These are phyloP conservation scores for Pristionchus maxplancki DNA, from an alignment of 2,888 invertebrate species.

Conservation along the genomic window DNA sequence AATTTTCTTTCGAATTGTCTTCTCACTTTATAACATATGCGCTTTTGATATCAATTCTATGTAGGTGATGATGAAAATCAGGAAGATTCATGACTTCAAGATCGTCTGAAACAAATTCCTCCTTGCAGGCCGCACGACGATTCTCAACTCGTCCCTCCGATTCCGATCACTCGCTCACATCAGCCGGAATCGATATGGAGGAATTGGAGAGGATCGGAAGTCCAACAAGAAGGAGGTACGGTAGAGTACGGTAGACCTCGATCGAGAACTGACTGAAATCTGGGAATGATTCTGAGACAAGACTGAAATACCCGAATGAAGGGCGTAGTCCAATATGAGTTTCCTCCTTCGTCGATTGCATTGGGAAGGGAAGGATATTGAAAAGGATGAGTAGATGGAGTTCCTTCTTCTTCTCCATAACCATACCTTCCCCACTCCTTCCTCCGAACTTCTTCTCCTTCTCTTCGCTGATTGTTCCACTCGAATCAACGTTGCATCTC, in stretches of 20 bases:
- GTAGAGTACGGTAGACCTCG: not conserved
- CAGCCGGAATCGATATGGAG: constrained; percentile 44
- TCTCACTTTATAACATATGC: too few species aligned
- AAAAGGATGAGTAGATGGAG: constrained; percentile 38
- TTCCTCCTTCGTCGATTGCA: constrained; percentile 22
- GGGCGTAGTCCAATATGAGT: constrained; percentile 15
- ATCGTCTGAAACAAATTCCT: too few species aligned
- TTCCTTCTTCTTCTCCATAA: not conserved
- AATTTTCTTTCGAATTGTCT: too few species aligned
- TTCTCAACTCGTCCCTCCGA: constrained; percentile 43
- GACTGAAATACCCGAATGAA: not conserved
- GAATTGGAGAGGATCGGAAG: constrained; percentile 44
- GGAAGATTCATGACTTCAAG: too few species aligned
- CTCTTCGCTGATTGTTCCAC: not conserved
- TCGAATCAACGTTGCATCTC: constrained; percentile 48
- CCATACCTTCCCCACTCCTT: not conserved
- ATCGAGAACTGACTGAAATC: not conserved
- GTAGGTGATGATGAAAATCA: too few species aligned
- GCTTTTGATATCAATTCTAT: too few species aligned
- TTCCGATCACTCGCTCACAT: constrained; percentile 40
- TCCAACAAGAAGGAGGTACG: constrained; percentile 45
- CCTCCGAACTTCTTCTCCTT: not conserved
- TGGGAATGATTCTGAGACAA: not conserved
- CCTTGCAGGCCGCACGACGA: constrained; percentile 30
- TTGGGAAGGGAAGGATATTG: constrained; percentile 12